A percentile compares a stretch with the other conserved stretches of the same genome.
Conservation (phyloP, 1,140 invertebrate genomes). For the Mizuhopecten yessoensis region DNA sequence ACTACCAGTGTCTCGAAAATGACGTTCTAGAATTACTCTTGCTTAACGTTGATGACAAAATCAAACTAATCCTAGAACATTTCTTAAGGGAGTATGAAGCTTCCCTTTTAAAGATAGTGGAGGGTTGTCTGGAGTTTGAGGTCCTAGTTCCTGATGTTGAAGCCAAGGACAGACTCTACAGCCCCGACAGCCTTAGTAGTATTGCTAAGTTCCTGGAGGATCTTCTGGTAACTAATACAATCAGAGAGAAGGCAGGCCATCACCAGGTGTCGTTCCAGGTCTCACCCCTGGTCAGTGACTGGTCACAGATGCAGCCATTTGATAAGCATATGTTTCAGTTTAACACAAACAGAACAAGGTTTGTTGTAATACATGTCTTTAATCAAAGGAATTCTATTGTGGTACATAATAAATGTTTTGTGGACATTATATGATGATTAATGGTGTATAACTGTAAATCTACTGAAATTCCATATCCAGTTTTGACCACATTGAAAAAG, state of each 20-base stretch:
- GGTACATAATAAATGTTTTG: too few species aligned
- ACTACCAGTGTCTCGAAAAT: background rate
- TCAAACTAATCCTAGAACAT: background rate
- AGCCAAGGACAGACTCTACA: background rate
- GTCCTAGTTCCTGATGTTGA: background rate
- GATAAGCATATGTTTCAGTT: background rate
- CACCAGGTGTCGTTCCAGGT: background rate
- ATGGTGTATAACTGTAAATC: too few species aligned
- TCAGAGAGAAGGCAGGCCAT: background rate
- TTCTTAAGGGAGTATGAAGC: background rate
- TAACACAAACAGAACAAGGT: background rate
- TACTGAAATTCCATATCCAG: too few species aligned
- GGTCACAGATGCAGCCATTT: background rate
- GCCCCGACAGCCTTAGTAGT: background rate
- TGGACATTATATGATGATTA: too few species aligned
- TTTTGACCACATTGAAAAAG: too few species aligned
- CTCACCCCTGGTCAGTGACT: background rate
- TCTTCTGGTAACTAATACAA: background rate
- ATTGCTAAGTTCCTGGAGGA: background rate
- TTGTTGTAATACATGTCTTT: too few species aligned
- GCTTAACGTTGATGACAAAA: background rate
- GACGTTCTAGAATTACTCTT: background rate
- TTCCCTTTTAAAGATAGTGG: background rate
- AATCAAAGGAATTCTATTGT: too few species aligned
- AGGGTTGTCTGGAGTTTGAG: background rate